Conservation (phyloP, 2,113 vertebrate genomes). For the Gallinago undulata region DNA sequence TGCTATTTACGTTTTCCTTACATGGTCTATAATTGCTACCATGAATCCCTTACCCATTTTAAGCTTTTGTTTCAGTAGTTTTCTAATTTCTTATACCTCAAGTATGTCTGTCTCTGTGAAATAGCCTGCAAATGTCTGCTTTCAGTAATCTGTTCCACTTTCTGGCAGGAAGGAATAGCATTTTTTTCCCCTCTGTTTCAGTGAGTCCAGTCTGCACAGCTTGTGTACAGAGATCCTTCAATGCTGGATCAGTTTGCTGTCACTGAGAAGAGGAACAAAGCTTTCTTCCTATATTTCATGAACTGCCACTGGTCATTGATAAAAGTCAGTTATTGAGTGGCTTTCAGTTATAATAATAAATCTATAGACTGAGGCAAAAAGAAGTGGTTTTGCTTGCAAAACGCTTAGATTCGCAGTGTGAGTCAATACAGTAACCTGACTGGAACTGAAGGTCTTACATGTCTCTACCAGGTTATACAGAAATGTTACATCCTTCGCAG, state of each 20-base stretch:
- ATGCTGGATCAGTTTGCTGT: background rate
- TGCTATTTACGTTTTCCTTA: background rate
- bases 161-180: background rate
- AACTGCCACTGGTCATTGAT: background rate
- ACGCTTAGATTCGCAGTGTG: background rate
- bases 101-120: background rate
- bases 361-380: background rate
- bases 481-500: background rate
- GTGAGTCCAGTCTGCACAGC: background rate
- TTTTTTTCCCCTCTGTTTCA: background rate
- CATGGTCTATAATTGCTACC: background rate
- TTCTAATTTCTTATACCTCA: background rate
- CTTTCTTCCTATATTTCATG: background rate
- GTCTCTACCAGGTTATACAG: background rate
- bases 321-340: background rate
- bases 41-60: background rate
- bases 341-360: background rate
- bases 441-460: background rate
- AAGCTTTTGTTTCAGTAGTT: background rate
- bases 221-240: background rate
- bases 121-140: background rate
- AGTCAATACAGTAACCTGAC: background rate
- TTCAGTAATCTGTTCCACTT: background rate
- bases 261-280: background rate
- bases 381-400: background rate